phyloP scores from a whole-genome alignment of 2,113 vertebrate genomes.

The Phylloscopus trochilus region DNA sequence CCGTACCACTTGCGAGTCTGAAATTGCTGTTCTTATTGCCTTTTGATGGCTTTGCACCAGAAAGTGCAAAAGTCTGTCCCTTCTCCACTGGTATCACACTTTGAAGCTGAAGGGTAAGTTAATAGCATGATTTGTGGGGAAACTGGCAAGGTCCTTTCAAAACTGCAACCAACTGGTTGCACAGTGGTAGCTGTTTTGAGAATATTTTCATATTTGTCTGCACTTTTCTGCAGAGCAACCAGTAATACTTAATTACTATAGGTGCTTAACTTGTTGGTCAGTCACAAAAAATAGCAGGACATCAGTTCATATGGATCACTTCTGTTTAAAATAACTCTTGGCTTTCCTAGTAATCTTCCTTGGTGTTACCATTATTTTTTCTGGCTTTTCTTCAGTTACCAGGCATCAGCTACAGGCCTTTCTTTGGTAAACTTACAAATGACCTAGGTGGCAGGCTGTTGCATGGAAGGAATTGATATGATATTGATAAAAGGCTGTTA shows the following conservation, averaged over 20 bases:
- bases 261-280: neutral
- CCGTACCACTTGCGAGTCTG: rapidly evolving
- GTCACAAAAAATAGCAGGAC: neutral
- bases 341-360: neutral
- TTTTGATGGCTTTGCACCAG: neutral
- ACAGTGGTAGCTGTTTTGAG: neutral
- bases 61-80: no score
- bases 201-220: neutral
- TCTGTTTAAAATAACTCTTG: neutral
- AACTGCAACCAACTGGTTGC: neutral
- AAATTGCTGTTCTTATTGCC: neutral
- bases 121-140: neutral
- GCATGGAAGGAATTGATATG: neutral
- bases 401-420: neutral
- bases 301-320: neutral
- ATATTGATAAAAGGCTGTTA: neutral
- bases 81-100: neutral
- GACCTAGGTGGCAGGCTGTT: neutral
- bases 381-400: neutral
- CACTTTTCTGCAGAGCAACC: neutral
- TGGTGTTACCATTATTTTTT: neutral
- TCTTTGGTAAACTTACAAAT: neutral
- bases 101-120: neutral
- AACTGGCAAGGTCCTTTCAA: neutral
- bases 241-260: neutral